A percentile compares a stretch with the other conserved stretches of the same genome.
These are phyloP conservation scores for Cosmia trapezina DNA, from an alignment of 2,888 invertebrate species.

Conservation along the genomic window DNA sequence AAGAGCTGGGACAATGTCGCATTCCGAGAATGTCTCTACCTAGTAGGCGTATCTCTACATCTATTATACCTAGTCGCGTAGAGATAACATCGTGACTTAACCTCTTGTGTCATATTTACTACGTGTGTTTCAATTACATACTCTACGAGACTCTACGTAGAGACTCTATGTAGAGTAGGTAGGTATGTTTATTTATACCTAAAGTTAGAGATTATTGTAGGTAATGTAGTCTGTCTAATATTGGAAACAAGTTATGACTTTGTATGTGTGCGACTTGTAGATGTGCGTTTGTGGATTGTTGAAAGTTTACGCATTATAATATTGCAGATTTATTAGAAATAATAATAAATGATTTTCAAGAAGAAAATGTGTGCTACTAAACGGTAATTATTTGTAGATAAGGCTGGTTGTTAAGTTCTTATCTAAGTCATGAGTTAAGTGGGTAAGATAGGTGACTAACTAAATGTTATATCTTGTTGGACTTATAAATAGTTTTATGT, in stretches of 20 bases:
- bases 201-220: slow-evolving; percentile 6
- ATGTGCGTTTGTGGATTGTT: background rate
- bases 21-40: slow-evolving; percentile 65
- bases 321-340: background rate
- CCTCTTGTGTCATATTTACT: slow-evolving; percentile 64
- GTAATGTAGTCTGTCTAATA: background rate
- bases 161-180: slow-evolving; percentile 11
- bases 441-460: background rate
- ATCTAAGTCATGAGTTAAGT: background rate
- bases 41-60: slow-evolving; percentile 67
- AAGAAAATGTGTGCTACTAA: background rate
- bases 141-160: slow-evolving; percentile 42
- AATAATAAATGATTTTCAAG: background rate
- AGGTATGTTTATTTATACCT: slow-evolving; percentile 21
- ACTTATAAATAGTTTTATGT: slow-evolving; percentile 5
- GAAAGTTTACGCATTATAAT: background rate
- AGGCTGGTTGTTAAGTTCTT: slow-evolving; percentile 1
- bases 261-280: background rate
- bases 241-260: background rate
- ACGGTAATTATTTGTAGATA: background rate
- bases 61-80: slow-evolving; percentile 59
- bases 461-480: background rate
- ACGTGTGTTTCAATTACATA: slow-evolving; percentile 54
- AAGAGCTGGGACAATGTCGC: slow-evolving; percentile 60
- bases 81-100: slow-evolving; percentile 64